Evolutionary conservation across 35 echinoderm and acorn worm genomes (phyloP).

Genomic region (Amphiura filiformis): DNA sequence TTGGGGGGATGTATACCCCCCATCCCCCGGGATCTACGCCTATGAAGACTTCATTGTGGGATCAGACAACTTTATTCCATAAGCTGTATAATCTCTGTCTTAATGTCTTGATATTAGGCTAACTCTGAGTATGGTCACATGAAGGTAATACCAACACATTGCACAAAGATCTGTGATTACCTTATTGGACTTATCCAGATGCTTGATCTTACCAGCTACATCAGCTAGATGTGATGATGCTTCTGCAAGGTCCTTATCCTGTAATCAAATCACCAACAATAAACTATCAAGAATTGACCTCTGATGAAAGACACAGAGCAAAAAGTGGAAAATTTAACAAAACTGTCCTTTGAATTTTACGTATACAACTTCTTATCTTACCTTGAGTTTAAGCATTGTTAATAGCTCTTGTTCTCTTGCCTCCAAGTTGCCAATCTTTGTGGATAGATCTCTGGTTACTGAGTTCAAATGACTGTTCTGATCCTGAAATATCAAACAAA

Average conservation of each 20-base stretch:
- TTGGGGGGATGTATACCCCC: too few relatives aligned
- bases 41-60: too few relatives aligned
- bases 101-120: too few relatives aligned
- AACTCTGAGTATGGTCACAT: too few relatives aligned
- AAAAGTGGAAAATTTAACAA: slow-evolving; percentile 6
- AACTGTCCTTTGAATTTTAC: background rate
- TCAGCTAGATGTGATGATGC: slow-evolving; percentile 75
- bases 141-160: too few relatives aligned
- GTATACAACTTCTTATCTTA: slow-evolving; percentile 16
- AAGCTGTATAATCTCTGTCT: too few relatives aligned
- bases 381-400: slow-evolving; percentile 92
- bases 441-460: slow-evolving; percentile 53
- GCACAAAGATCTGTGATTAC: too few relatives aligned
- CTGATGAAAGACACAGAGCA: background rate
- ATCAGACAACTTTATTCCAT: too few relatives aligned
- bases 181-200: too few relatives aligned
- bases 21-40: too few relatives aligned
- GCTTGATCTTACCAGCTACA: slow-evolving; percentile 70
- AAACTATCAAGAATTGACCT: too few relatives aligned
- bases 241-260: slow-evolving; percentile 86
- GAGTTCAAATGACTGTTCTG: slow-evolving; percentile 64
- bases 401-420: slow-evolving; percentile 90
- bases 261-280: background rate
- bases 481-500: slow-evolving; percentile 59
- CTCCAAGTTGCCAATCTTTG: slow-evolving; percentile 73